Evolutionary conservation across 2,888 invertebrate genomes (phyloP).

Genomic region (Fragum whitleyi): DNA sequence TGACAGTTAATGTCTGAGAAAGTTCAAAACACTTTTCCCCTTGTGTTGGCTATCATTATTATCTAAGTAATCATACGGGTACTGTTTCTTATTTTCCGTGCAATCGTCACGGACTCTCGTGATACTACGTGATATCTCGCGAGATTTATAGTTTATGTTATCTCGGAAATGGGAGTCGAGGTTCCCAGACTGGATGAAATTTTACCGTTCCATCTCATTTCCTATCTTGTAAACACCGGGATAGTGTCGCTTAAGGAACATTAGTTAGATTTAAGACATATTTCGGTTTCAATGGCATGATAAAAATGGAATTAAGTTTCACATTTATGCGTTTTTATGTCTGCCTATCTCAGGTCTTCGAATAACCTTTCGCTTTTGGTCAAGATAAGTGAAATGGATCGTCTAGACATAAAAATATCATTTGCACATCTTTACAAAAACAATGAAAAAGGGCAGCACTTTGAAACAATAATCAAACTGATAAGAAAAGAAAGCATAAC

Average conservation of each 20-base stretch:
- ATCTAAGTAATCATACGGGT: constrained; percentile 41
- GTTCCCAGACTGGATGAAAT: constrained; percentile 58
- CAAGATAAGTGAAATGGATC: not conserved
- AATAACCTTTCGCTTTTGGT: not conserved
- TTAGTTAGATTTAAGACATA: constrained; percentile 61
- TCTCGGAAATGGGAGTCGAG: constrained; percentile 54
- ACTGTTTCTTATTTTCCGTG: constrained; percentile 43
- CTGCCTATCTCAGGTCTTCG: not conserved
- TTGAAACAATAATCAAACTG: no score
- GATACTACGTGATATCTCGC: constrained; percentile 58
- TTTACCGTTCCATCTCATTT: constrained; percentile 64
- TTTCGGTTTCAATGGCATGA: constrained; percentile 58
- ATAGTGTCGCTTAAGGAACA: constrained; percentile 51
- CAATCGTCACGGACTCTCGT: constrained; percentile 65
- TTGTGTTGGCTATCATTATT: constrained; percentile 19
- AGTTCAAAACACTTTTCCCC: constrained; percentile 12
- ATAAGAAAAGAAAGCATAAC: no score
- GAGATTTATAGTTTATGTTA: constrained; percentile 64
- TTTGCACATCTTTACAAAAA: no score
- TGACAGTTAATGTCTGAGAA: constrained; percentile 14
- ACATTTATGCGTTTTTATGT: constrained; percentile 41
- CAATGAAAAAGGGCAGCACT: no score
- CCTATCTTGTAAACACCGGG: constrained; percentile 62
- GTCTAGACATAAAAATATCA: not conserved
- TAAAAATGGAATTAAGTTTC: constrained; percentile 59